Evolutionary conservation across 2,113 vertebrate genomes (phyloP), one percentile per base, ranked within the genome.

Genomic region (Carassius carassius): DNA sequence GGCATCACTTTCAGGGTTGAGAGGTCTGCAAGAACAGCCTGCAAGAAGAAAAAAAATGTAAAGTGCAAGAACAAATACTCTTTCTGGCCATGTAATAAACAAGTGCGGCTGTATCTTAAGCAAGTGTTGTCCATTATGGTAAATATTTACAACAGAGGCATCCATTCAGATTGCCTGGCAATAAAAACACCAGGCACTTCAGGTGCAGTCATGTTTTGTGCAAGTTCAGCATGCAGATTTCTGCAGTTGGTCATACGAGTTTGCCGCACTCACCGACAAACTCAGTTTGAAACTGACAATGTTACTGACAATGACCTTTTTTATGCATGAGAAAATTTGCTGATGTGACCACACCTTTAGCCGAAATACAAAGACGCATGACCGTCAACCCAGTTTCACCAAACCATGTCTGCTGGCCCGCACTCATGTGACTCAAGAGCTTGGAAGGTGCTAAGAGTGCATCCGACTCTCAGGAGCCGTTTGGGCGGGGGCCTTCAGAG

Each of bases 1-100:
- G 98, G 98, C 94, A 99, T 97, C 88, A 99, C 98, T 95, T 98
- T 98, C 89, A 99, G 93, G 60, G 98, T 99, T 17, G 98, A 99
- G 89, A 99, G 97, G 89, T 99, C 98, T 84, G 98, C 98, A 87
- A 99, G 97, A 89, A 99, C 97, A 79, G 98, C 98, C 98, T 99
- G 95, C 70, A 74, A 90, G 75, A 90, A 72, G 87, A 88, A 25
- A 62, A 44, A 60, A 9, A 37, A n/a, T 23, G 51, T 56, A 84
- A 84, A 77, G 13, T n/a, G 23, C 60, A 54, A 86, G 89, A 83
- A 90, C 19, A 80, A 88, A 63, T 32, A 25, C 32, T 78, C 37
- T 16, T 77, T 32, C 3, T 19, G 12, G 25, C 67, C 32, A 37
- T 74, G 19, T 12, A 16, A 12, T 35, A 17, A 21, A 16, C n/a